Evolutionary conservation across 2,113 vertebrate genomes (phyloP).

Genomic region (Epinephelus lanceolatus): DNA sequence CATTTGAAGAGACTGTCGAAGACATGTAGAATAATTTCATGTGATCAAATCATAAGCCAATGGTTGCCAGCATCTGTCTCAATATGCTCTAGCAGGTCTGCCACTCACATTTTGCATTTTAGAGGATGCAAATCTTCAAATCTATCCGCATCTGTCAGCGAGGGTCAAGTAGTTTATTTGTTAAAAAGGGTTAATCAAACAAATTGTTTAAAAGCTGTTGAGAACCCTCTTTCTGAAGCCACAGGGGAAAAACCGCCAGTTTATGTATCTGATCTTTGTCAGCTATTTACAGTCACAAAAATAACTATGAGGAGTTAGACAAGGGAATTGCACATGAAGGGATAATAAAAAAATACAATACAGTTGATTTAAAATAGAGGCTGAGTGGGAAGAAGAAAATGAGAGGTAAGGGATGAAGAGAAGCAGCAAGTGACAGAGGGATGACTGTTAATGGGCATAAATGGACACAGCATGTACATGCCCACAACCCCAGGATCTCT

Average conservation of each 20-base stretch:
- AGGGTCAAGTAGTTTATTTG: conserved; percentile 29
- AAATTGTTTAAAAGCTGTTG: conserved; percentile 11
- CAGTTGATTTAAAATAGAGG: conserved; percentile 11
- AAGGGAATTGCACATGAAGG: background rate
- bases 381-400: background rate
- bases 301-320: conserved; percentile 17
- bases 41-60: conserved; percentile 35
- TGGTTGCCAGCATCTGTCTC: background rate
- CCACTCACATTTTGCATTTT: conserved; percentile 22
- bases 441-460: background rate
- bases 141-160: conserved; percentile 14
- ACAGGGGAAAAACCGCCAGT: background rate
- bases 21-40: conserved; percentile 27
- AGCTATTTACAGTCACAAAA: conserved; percentile 29
- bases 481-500: background rate
- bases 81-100: conserved; percentile 3
- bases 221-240: background rate
- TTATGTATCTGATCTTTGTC: conserved; percentile 10
- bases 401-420: background rate
- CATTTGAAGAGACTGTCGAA: conserved; percentile 14
- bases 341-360: background rate
- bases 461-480: background rate
- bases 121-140: conserved; percentile 10
- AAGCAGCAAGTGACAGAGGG: background rate
- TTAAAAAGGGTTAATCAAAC: conserved; percentile 29